Evolutionary conservation across 2,888 invertebrate genomes (phyloP).

Genomic region (Ectemnius cavifrons): DNA sequence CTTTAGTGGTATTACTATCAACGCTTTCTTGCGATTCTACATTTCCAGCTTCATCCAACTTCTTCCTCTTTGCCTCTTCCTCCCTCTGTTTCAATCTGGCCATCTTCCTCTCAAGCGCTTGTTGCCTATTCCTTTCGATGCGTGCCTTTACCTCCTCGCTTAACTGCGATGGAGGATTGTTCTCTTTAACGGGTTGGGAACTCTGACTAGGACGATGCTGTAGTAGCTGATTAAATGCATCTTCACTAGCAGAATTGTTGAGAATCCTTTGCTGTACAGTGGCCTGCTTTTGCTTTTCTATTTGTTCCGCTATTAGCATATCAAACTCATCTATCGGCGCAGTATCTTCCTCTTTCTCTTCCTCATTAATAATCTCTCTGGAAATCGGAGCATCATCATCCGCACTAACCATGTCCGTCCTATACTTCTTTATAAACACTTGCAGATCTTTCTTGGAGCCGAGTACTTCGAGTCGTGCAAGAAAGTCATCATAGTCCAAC

Average conservation of each 20-base stretch:
- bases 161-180: slow-evolving; percentile 65
- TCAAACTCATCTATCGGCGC: slow-evolving; percentile 81
- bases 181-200: slow-evolving; percentile 11
- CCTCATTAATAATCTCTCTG: slow-evolving; percentile 79
- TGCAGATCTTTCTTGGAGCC: slow-evolving; percentile 90
- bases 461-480: slow-evolving; percentile 88
- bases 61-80: slow-evolving; percentile 38
- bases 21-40: slow-evolving; percentile 5
- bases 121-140: slow-evolving; percentile 83
- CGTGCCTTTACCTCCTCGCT: slow-evolving; percentile 84
- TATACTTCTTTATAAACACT: slow-evolving; percentile 84
- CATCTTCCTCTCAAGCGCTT: slow-evolving; percentile 83
- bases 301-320: slow-evolving; percentile 82
- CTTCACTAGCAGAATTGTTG: slow-evolving; percentile 17
- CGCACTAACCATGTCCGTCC: slow-evolving; percentile 80
- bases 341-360: slow-evolving; percentile 69
- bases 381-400: slow-evolving; percentile 74
- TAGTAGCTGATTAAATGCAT: slow-evolving; percentile 38
- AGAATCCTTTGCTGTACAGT: slow-evolving; percentile 11
- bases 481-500: slow-evolving; percentile 91
- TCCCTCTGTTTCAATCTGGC: slow-evolving; percentile 77
- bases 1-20: not conserved
- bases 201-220: slow-evolving; percentile 3
- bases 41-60: slow-evolving; percentile 18
- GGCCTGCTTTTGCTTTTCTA: slow-evolving; percentile 77